Evolutionary conservation across 2,888 invertebrate genomes (phyloP), one percentile per base, ranked within the genome.

Genomic region (Caenorhabditis sp.): DNA sequence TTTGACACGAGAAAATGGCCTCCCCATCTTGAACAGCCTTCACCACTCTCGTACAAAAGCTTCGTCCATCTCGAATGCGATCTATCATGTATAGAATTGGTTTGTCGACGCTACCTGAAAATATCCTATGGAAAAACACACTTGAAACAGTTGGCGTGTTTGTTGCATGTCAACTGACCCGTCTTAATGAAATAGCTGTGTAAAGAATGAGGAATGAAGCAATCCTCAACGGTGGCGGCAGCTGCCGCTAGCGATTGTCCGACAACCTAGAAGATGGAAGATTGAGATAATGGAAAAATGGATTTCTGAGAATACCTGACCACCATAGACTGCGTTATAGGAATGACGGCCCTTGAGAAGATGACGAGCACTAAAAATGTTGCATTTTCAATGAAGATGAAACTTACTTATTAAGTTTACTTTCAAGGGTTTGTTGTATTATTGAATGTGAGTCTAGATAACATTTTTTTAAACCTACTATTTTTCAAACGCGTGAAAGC

Each of bases 61-160:
- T 93, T 16, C 89, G 84, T 1, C 93, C 93, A 87, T 93, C 93
- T n/a, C 93, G 86, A 1, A 92, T 90, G 19, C 92, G 88, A 49
- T 93, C 92, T 38, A 93, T 93, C 81, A 92, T 90, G 85, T 93
- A 93, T 44, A 93, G 80, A 14, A 93, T 92, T 6, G 93, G 92
- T 41, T 88, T 89, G 35, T 91, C 84, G 14, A 86, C 84, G 38
- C 85, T 81, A n/a, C 85, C 89, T 89, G 44, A 38, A 49, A 22
- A 24, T 38, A 7, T 12, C 12, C 38, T 7, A 10, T n/a, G 16
- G n/a, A 7, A 56, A 28, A 51, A 76, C 56, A 73, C 22, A 8
- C 19, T 54, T 54, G 26, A 54, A 54, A 26, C 28, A 19, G 19
- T 61, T 41, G 26, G 35, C 38, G 68, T 54, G 68, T 66, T 51